Conservation (phyloP, 64 coral and sea anemone genomes). For the Dendrophyllia cribrosa region DNA sequence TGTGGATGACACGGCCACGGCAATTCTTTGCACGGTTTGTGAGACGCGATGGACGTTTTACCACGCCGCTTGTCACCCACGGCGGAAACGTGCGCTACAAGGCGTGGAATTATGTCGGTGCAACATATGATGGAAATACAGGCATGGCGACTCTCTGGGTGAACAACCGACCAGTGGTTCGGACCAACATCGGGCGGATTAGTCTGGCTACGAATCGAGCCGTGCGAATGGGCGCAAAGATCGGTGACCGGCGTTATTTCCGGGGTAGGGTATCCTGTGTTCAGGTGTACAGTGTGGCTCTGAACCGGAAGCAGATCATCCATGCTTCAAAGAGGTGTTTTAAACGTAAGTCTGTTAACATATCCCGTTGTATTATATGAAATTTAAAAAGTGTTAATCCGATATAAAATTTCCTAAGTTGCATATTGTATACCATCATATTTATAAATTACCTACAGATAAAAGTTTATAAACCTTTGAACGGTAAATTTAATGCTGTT, state of each 20-base stretch:
- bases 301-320: slow-evolving; percentile 46
- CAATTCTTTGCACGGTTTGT: slow-evolving; percentile 66
- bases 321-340: slow-evolving; percentile 63
- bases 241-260: slow-evolving; percentile 63
- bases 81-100: slow-evolving; percentile 16
- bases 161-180: slow-evolving; percentile 61
- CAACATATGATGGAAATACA: slow-evolving; percentile 53
- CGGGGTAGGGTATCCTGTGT: slow-evolving; percentile 64
- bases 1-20: slow-evolving; percentile 60
- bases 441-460: too few species aligned
- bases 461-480: too few species aligned
- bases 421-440: neutral
- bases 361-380: neutral
- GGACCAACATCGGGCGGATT: slow-evolving; percentile 64
- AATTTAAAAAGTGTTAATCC: neutral
- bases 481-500: too few species aligned
- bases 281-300: slow-evolving; percentile 65
- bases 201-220: slow-evolving; percentile 43
- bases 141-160: slow-evolving; percentile 63
- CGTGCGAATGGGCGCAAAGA: slow-evolving; percentile 66
- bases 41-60: slow-evolving; percentile 45
- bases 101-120: slow-evolving; percentile 65
- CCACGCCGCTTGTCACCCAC: slow-evolving; percentile 51
- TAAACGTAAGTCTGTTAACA: slow-evolving; percentile 17
- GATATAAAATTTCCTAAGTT: neutral